phyloP scores from a whole-genome alignment of 2,113 vertebrate species.

The Alouatta palliata region DNA sequence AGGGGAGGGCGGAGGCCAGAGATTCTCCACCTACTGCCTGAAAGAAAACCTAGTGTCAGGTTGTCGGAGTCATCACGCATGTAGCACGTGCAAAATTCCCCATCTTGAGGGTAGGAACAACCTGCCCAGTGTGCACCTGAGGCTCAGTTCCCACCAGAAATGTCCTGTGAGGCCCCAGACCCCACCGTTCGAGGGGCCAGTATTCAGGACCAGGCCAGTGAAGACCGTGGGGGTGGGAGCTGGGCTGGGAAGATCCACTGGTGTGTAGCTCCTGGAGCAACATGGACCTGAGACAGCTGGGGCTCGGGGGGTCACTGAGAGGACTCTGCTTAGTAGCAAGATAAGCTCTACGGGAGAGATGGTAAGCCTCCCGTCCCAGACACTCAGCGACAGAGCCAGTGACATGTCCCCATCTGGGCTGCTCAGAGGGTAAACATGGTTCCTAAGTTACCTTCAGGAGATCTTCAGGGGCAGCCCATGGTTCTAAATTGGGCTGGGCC shows the following conservation, averaged over 20 bases:
- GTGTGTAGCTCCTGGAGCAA: neutral
- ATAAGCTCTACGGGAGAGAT: neutral
- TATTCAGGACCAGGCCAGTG: neutral
- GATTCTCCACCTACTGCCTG: neutral
- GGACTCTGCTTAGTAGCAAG: neutral
- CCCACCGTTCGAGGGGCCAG: neutral
- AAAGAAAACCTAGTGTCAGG: neutral
- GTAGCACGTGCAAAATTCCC: neutral
- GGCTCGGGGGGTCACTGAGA: neutral
- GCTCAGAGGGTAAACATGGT: neutral
- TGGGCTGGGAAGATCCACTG: neutral
- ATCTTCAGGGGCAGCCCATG: neutral
- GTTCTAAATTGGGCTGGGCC: neutral
- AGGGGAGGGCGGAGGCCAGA: neutral
- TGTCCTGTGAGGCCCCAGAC: neutral
- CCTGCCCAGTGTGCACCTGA: neutral
- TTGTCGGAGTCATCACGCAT: neutral
- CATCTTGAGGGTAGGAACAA: neutral
- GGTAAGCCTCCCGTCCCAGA: fast-evolving
- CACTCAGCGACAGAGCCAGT: neutral
- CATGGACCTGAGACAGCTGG: neutral
- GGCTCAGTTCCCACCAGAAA: neutral
- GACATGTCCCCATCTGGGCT: neutral
- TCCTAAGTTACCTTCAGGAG: neutral
- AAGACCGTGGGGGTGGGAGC: neutral